Evolutionary conservation across 2,888 invertebrate species (phyloP).

Genomic region (Congeria kusceri): DNA sequence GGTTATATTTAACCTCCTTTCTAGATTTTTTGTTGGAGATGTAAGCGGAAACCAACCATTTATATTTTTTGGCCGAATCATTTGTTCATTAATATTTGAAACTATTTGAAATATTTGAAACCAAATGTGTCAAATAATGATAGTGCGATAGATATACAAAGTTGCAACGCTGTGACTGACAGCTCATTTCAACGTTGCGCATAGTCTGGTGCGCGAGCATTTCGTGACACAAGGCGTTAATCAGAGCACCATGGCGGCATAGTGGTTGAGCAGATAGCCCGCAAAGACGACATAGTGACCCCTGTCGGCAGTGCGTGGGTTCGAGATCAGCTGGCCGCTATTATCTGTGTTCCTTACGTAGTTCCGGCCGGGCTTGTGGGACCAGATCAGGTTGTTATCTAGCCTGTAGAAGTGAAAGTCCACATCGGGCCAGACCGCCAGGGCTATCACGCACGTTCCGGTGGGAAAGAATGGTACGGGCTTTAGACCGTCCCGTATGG

Average conservation of each 20-base stretch:
- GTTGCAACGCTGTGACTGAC: no score
- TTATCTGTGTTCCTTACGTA: slow-evolving; percentile 48
- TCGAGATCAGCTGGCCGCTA: slow-evolving; percentile 43
- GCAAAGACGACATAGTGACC: slow-evolving; percentile 50
- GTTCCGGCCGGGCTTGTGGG: slow-evolving; percentile 59
- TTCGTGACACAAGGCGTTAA: no score
- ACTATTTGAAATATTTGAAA: no score
- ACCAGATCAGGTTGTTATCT: slow-evolving; percentile 50
- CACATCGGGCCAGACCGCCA: slow-evolving; percentile 54
- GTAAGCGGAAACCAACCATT: no score
- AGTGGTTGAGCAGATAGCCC: slow-evolving; percentile 43
- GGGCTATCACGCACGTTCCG: slow-evolving; percentile 36
- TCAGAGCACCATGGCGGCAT: slow-evolving; percentile 25
- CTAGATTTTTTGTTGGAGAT: no score
- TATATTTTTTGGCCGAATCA: no score
- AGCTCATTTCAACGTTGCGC: no score
- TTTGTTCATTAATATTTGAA: no score
- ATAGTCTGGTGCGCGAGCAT: no score
- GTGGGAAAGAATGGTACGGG: slow-evolving; percentile 28
- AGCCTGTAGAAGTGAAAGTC: slow-evolving; percentile 63
- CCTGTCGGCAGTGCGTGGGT: slow-evolving; percentile 47
- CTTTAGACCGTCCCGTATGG: slow-evolving; percentile 47
- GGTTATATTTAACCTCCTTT: no score
- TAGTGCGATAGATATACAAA: no score
- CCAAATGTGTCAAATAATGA: no score